Evolutionary conservation across 2,888 invertebrate genomes (phyloP).

Genomic region (Ethmia dodecea): DNA sequence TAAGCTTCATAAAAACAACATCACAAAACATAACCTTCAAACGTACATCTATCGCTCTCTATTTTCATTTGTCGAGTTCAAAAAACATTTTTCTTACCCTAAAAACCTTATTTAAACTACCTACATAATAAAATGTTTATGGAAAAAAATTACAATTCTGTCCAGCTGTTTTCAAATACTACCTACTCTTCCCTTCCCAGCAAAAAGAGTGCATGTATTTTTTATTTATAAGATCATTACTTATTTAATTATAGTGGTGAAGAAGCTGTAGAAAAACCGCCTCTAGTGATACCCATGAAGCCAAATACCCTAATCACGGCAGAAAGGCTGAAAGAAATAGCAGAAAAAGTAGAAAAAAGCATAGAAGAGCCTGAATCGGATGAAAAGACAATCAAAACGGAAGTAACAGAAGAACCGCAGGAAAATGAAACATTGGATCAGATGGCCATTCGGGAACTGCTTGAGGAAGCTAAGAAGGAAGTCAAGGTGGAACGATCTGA

Average conservation of each 20-base stretch:
- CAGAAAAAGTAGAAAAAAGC: slow-evolving; percentile 66
- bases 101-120: neutral
- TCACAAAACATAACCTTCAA: slow-evolving; percentile 16
- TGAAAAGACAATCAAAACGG: slow-evolving; percentile 24
- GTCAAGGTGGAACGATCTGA: slow-evolving; percentile 46
- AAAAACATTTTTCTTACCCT: neutral
- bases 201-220: no score
- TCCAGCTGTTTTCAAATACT: no score
- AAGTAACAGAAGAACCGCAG: slow-evolving; percentile 22
- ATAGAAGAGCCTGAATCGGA: slow-evolving; percentile 69
- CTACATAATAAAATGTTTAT: neutral
- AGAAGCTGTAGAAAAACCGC: slow-evolving; percentile 66
- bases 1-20: slow-evolving; percentile 56
- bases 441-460: slow-evolving; percentile 84
- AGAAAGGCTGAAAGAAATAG: slow-evolving; percentile 63
- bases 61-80: neutral
- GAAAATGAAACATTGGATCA: slow-evolving; percentile 76
- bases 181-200: no score
- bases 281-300: slow-evolving; percentile 82
- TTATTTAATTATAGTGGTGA: slow-evolving; percentile 68
- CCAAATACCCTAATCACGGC: slow-evolving; percentile 74
- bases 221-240: no score
- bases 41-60: neutral
- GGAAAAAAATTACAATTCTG: no score
- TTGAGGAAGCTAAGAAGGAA: slow-evolving; percentile 75